Evolutionary conservation across 2,888 invertebrate species (phyloP), one percentile per base, ranked within the genome.

Genomic region (Epistrophe eligans): DNA sequence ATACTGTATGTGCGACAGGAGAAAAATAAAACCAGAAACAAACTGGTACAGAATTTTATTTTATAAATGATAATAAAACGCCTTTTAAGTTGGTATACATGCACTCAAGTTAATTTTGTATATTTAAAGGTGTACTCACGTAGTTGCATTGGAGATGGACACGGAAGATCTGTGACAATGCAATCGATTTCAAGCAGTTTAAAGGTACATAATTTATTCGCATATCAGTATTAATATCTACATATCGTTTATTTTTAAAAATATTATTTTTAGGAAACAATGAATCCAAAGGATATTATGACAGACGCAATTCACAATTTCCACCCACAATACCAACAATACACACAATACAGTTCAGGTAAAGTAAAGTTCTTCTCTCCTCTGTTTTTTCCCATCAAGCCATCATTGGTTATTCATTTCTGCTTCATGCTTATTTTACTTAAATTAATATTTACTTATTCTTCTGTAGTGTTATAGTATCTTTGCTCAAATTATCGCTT

Each of bases 241-340:
- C n/a, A 24, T n/a, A n/a, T 6, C 15, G 4, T 50, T 0, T 4
- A 17, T 38, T 67, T 52, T 24, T n/a, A 17, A 50, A 58, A 0
- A 28, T 24, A 24, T 17, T 60, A 67, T 77, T 89, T 88, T 84
- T 92, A 98, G 97, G 98, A 98, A 95, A 98, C 98, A 40, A 98
- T 98, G 97, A 98, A 98, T 94, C 98, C 98, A 81, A 97, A 98
- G 95, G 99, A 99, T 94, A 99, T 99, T 93, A 99, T 99, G 99
- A 99, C 99, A 91, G 99, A 99, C 93, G 99, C 99, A 92, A 99
- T 99, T 94, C 99, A 99, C 94, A 99, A 99, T 94, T 99, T 99
- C 95, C 99, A 99, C 95, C 99, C 99, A 74, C 99, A 99, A 93
- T 99, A 99, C 94, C 99, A 99, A 93, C 99, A 99, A 93, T 99